These are phyloP conservation scores for Villa cingulata DNA, from an alignment of 2,888 invertebrate species.

Conservation along the genomic window DNA sequence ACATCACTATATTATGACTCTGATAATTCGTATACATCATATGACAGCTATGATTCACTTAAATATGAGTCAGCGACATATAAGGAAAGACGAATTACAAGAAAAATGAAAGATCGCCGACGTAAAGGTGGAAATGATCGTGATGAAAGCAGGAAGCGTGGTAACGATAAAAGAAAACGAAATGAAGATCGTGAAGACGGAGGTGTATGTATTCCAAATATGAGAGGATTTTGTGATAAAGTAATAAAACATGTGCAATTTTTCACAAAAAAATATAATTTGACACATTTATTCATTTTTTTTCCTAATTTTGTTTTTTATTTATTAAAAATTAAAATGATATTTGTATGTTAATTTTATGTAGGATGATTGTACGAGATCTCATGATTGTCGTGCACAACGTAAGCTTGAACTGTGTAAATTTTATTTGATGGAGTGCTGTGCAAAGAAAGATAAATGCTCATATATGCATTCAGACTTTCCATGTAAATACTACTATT, in stretches of 20 bases:
- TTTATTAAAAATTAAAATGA: too few relatives aligned
- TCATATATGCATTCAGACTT: conserved; percentile 94
- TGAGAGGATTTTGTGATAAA: conserved; percentile 79
- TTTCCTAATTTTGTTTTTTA: background rate
- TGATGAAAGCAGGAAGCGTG: conserved; percentile 35
- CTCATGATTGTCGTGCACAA: conserved; percentile 68
- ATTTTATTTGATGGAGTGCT: conserved; percentile 90
- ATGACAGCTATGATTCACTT: conserved; percentile 40
- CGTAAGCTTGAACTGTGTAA: conserved; percentile 91
- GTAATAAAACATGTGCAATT: conserved; percentile 25
- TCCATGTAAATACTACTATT: conserved; percentile 94
- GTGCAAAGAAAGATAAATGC: conserved; percentile 87
- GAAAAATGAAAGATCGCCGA: conserved; percentile 35
- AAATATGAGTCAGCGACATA: conserved; percentile 28
- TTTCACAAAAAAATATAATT: too few relatives aligned
- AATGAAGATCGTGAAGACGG: conserved; percentile 45
- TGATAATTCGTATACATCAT: conserved; percentile 42
- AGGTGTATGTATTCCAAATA: conserved; percentile 66
- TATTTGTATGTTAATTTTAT: background rate
- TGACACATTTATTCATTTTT: too few relatives aligned
- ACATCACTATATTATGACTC: conserved; percentile 39
- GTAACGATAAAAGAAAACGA: conserved; percentile 38
- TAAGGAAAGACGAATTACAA: conserved; percentile 35
- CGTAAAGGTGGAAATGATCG: conserved; percentile 38
- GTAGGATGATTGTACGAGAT: conserved; percentile 67